Evolutionary conservation across 2,888 invertebrate genomes (phyloP).

Genomic region (Trissoscelio sp.): DNA sequence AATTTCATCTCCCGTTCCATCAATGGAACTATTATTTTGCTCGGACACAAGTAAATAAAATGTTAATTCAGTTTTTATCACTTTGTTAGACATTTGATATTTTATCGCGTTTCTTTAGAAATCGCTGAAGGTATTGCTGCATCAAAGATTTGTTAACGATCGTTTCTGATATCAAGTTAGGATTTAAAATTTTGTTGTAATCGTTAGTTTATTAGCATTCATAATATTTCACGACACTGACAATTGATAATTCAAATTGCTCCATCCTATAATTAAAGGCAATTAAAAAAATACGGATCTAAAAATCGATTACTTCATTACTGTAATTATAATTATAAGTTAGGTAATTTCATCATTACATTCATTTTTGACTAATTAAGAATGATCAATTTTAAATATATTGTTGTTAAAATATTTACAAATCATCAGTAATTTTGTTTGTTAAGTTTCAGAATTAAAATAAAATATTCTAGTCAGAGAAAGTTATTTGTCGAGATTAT

Average conservation of each 20-base stretch:
- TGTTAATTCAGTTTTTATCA: no score
- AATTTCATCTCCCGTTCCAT: neutral
- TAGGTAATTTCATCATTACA: neutral
- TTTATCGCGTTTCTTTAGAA: no score
- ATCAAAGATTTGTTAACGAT: no score
- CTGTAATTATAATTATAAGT: neutral
- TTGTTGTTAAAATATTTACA: no score
- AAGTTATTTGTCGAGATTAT: constrained; percentile 7
- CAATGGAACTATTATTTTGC: neutral
- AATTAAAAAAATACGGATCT: neutral
- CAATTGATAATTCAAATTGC: neutral
- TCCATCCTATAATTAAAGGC: neutral
- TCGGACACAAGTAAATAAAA: no score
- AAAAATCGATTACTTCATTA: neutral
- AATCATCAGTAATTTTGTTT: no score
- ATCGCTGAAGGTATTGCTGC: no score
- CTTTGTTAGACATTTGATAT: neutral
- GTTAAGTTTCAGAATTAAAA: constrained; percentile 1
- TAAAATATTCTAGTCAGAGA: constrained; percentile 7
- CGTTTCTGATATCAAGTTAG: no score
- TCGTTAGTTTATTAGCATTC: neutral
- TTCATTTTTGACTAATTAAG: neutral
- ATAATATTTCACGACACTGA: neutral
- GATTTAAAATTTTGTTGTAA: neutral
- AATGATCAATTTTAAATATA: no score